phyloP scores from a whole-genome alignment of 2,797 vertebrate species.

The Lepilemur ruficaudatus region DNA sequence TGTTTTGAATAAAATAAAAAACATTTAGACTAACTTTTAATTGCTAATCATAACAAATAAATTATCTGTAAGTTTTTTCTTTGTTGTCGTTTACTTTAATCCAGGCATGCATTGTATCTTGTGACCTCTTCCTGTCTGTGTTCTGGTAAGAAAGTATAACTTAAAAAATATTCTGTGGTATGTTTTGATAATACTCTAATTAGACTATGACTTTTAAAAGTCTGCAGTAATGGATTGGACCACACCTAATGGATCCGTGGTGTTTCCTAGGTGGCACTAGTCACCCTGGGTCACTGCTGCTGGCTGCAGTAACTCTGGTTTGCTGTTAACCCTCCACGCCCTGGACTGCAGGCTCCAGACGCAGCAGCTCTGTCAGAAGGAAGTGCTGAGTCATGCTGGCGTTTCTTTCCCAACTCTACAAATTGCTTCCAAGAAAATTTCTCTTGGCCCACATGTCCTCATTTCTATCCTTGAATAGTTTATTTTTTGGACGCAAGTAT shows the following conservation, averaged over 20 bases:
- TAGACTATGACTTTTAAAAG: not conserved
- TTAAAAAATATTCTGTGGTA: not conserved
- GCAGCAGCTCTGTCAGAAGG: not conserved
- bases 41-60: not conserved
- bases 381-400: not conserved
- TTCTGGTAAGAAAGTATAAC: constrained; percentile 17
- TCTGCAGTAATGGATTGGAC: not conserved
- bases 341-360: not conserved
- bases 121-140: not conserved
- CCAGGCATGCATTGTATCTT: not conserved
- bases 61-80: not conserved
- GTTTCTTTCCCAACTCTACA: not conserved
- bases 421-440: not conserved
- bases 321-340: not conserved
- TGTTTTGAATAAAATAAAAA: constrained; percentile 11
- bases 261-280: not conserved
- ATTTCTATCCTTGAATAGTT: not conserved
- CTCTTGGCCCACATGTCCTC: not conserved
- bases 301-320: not conserved
- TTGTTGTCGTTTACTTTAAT: not conserved
- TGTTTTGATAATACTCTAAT: constrained; percentile 42
- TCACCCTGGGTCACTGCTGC: not conserved
- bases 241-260: not conserved
- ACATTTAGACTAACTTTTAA: not conserved
- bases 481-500: not conserved